phyloP scores from a whole-genome alignment of 2,888 invertebrate genomes.

The Drosophila pseudotakahashii region DNA sequence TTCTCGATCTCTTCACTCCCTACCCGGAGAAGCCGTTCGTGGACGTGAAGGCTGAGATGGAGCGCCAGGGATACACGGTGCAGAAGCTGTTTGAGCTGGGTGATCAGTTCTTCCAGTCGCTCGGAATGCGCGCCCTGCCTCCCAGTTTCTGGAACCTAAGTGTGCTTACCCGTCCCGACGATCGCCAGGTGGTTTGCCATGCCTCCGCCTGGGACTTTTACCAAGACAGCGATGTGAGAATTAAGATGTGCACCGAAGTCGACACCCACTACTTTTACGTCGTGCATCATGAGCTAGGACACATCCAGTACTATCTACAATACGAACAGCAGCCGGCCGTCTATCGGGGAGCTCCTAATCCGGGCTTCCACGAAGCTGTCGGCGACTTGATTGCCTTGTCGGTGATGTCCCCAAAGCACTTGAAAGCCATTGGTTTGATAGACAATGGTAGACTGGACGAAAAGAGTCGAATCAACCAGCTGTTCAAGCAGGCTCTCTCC shows the following conservation, averaged over 20 bases:
- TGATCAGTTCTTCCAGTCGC: conserved; percentile 93
- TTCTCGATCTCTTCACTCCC: conserved; percentile 87
- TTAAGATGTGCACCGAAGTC: conserved; percentile 88
- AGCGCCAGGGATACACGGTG: conserved; percentile 89
- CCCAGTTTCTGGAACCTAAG: conserved; percentile 92
- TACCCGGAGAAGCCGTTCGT: conserved; percentile 88
- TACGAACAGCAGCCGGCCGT: conserved; percentile 86
- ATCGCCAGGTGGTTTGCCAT: conserved; percentile 91
- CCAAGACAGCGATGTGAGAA: conserved; percentile 91
- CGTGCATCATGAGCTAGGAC: conserved; percentile 89
- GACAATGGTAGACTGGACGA: conserved; percentile 87
- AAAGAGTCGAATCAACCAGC: conserved; percentile 87
- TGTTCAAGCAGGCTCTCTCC: conserved; percentile 86
- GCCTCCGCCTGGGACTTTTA: conserved; percentile 96
- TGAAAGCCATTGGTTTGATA: conserved; percentile 88
- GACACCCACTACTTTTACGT: conserved; percentile 86
- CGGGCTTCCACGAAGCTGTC: conserved; percentile 89
- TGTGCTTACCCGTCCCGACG: conserved; percentile 91
- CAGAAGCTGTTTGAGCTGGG: conserved; percentile 91
- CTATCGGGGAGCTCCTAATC: conserved; percentile 86
- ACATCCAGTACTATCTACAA: conserved; percentile 89
- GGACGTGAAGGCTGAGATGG: conserved; percentile 90
- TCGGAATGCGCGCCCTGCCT: conserved; percentile 92
- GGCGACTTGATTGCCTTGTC: conserved; percentile 90
- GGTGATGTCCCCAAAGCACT: conserved; percentile 89